Evolutionary conservation across 2,113 vertebrate species (phyloP), one percentile per base, ranked within the genome.

Genomic region (Cnemophilus loriae): DNA sequence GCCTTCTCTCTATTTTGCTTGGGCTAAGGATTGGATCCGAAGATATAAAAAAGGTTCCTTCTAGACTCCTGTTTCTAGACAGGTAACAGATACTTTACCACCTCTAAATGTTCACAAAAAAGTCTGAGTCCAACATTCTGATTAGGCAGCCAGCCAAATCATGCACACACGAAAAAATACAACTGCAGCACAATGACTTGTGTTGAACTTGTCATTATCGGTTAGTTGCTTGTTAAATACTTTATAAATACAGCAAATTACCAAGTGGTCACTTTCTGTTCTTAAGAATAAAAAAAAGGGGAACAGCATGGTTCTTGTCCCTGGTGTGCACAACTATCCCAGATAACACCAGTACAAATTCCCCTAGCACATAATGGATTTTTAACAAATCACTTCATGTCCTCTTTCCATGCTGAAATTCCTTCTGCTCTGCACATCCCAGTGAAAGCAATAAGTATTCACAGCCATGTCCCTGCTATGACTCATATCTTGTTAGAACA

Each of bases 401-500:
- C 73, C 50, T 93, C 47, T 82, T 91, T 84, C 84, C 73, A 69
- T 56, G 33, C 60, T 64, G 65, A 89, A 95, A 92, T 86, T 94
- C 71, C 64, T 96, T 84, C 88, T 94, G 53, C 53, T 88, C 47
- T 4, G 3, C n/a, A 56, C 68, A 87, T 64, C 85, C 60, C 90
- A 92, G 76, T 80, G 82, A 93, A 88, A 88, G 60, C 18, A 8
- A 80, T 88, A 94, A 90, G 60, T 95, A 94, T 94, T 86, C 85
- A 88, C 47, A 96, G 68, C 69, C 92, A 87, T n/a, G 56, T 95
- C 76, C 73, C 64, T 89, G 53, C 68, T 64, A 81, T 95, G 96
- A 96, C 83, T 95, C 90, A 94, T 70, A 68, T 44, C 76, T 89
- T 89, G 80, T 95, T 89, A 96, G 82, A 92, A 78, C 86, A 94